Conservation (phyloP, 2,888 invertebrate genomes). For the Boloria selene region DNA sequence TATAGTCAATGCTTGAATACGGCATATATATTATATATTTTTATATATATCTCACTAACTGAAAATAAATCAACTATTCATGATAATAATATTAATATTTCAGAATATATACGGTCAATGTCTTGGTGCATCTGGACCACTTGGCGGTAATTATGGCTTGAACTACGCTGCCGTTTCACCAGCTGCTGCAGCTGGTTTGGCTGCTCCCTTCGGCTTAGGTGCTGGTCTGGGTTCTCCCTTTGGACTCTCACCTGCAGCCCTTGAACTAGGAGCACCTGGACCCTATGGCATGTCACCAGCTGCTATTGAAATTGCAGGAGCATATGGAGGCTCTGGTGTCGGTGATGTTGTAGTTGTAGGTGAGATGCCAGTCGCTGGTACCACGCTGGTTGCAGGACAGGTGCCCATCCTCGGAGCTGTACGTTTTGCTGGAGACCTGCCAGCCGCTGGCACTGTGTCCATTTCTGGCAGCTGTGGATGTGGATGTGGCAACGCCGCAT, state of each 20-base stretch:
- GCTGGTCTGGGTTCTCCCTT: slow-evolving; percentile 27
- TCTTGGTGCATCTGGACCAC: slow-evolving; percentile 29
- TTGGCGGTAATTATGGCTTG: slow-evolving; percentile 6
- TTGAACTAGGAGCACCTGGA: slow-evolving; percentile 23
- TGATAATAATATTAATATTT: slow-evolving; percentile 1
- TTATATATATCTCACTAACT: no score
- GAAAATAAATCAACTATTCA: not conserved
- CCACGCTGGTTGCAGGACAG: slow-evolving; percentile 47
- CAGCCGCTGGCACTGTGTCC: slow-evolving; percentile 53
- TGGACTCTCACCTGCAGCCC: slow-evolving; percentile 25
- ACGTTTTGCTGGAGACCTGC: slow-evolving; percentile 54
- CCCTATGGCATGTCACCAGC: slow-evolving; percentile 35
- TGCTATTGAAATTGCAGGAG: slow-evolving; percentile 27
- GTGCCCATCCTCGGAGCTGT: slow-evolving; percentile 54
- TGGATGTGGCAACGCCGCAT: slow-evolving; percentile 34
- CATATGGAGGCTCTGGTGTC: slow-evolving; percentile 42
- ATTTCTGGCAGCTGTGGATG: slow-evolving; percentile 47
- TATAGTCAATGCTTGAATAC: no score
- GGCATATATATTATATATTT: no score
- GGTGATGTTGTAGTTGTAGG: slow-evolving; percentile 44
- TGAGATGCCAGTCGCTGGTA: slow-evolving; percentile 49
- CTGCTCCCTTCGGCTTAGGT: slow-evolving; percentile 18
- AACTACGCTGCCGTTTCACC: slow-evolving; percentile 10
- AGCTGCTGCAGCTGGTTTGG: slow-evolving; percentile 21
- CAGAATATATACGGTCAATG: slow-evolving; percentile 40